Base-by-base conservation (phyloP, 2,797 vertebrate species). In the Chloroceryle inda region DNA sequence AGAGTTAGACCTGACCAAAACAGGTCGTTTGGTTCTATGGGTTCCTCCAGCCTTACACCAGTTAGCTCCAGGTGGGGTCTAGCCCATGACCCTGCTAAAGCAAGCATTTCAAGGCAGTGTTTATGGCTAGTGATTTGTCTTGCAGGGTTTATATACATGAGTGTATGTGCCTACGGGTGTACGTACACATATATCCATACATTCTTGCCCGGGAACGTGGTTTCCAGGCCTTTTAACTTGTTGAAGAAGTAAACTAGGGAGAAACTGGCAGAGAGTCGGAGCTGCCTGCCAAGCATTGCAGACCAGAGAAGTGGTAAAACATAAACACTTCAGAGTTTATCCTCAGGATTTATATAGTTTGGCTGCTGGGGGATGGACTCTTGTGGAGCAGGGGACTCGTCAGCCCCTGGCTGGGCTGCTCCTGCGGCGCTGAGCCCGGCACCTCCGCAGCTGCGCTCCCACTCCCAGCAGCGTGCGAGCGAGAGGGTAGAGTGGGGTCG, bases 261-360 rank as follows among this genome's bases (percentile, higher is more conserved):
- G 80, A 96, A 97, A 88, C 95, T 96, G 91, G 92, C 91, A 96
- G 80, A 10, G 50, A 96, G 71, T 74, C 0, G 56, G 61, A 88
- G 79, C 79, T 0, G 67, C 80, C 85, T 96, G 95, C 95, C 94
- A 97, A 97, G 74, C 74, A 81, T 88, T 3, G 66, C 94, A 96
- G 91, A 92, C 92, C 91, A 66, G 83, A 97, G 94, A 96, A 97
- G 95, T 95, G 94, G 94, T 96, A 95, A 95, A 97, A 96, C 93
- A 96, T 95, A 96, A 97, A 95, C 93, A 94, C 95, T 94, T 94
- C 3, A 85, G 95, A 95, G 95, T 94, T 97, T 94, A 92, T 94
- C 83, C 94, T 87, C 5, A 1, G 88, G 92, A 84, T 95, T 94
- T 96, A 72, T 89, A 40, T 55, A 55, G 88, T 74, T 84, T 77